Conservation (phyloP, 2,888 invertebrate genomes). For the Clunio marinus region DNA sequence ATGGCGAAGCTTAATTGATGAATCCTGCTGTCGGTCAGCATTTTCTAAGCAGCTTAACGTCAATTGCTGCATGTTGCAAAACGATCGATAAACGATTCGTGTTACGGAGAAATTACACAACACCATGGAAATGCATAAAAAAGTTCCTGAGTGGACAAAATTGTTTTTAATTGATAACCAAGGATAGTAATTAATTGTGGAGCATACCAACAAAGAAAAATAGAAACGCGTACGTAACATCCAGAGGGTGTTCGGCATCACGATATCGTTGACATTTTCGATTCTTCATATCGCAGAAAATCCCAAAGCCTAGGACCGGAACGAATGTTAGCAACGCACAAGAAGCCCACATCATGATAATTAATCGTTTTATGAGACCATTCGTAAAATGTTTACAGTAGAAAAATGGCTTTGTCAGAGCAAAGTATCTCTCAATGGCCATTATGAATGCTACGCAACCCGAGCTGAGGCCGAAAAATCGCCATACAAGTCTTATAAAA, state of each 20-base stretch:
- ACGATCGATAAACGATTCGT: constrained; percentile 45
- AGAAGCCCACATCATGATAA: constrained; percentile 64
- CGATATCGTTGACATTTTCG: constrained; percentile 66
- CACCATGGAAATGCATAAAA: constrained; percentile 70
- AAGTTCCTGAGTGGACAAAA: constrained; percentile 56
- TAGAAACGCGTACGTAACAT: constrained; percentile 70
- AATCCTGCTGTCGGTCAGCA: background rate
- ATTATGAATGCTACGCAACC: constrained; percentile 85
- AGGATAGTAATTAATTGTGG: too few species aligned
- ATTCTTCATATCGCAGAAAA: constrained; percentile 59
- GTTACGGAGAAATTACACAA: constrained; percentile 80
- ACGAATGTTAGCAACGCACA: constrained; percentile 68
- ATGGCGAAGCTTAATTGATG: constrained; percentile 22
- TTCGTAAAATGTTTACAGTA: constrained; percentile 87
- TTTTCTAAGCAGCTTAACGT: constrained; percentile 8
- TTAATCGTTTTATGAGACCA: constrained; percentile 66
- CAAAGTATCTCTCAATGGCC: constrained; percentile 83
- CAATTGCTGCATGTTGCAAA: constrained; percentile 28
- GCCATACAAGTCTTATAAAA: constrained; percentile 61
- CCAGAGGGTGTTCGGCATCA: constrained; percentile 59
- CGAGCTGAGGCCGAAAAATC: constrained; percentile 80
- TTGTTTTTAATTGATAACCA: background rate
- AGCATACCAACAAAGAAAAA: constrained; percentile 73
- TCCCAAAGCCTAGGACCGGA: constrained; percentile 70
- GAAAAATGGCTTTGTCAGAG: constrained; percentile 78